Conservation (phyloP, 2,113 vertebrate species). For the Lota lota region DNA sequence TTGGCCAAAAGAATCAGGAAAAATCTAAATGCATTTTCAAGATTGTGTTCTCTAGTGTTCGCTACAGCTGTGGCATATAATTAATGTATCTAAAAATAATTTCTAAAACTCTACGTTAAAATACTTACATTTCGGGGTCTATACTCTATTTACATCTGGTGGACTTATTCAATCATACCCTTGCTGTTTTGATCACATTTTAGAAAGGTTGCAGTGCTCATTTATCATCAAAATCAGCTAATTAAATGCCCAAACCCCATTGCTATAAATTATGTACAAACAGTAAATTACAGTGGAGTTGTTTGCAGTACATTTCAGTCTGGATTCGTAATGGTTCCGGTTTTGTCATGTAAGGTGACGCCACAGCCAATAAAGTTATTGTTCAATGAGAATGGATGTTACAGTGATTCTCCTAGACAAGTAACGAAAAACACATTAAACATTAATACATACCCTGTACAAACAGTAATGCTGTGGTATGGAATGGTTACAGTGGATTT, state of each 20-base stretch:
- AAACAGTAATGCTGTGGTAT: constrained; percentile 19
- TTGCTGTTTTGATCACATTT: neutral
- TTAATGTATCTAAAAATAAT: constrained; percentile 35
- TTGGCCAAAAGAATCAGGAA: neutral
- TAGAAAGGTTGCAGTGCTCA: neutral
- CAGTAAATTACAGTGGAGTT: neutral
- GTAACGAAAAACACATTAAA: neutral
- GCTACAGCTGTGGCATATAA: neutral
- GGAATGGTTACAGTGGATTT: constrained; percentile 46
- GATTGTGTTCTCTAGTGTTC: too few relatives aligned
- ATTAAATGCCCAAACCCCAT: constrained; percentile 36
- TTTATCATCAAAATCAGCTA: neutral
- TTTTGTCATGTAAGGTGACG: constrained; percentile 15
- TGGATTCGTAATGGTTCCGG: constrained; percentile 21
- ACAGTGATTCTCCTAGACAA: neutral
- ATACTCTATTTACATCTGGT: neutral
- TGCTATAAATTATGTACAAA: constrained; percentile 34
- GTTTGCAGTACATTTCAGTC: constrained; percentile 17
- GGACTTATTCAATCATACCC: neutral
- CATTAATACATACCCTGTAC: constrained; percentile 22
- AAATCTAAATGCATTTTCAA: neutral
- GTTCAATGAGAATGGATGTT: constrained; percentile 4
- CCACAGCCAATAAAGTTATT: neutral
- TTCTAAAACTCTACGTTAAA: constrained; percentile 23
- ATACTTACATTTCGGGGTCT: neutral